Conservation (phyloP, 2,888 invertebrate species). For the Melolontha melolontha region DNA sequence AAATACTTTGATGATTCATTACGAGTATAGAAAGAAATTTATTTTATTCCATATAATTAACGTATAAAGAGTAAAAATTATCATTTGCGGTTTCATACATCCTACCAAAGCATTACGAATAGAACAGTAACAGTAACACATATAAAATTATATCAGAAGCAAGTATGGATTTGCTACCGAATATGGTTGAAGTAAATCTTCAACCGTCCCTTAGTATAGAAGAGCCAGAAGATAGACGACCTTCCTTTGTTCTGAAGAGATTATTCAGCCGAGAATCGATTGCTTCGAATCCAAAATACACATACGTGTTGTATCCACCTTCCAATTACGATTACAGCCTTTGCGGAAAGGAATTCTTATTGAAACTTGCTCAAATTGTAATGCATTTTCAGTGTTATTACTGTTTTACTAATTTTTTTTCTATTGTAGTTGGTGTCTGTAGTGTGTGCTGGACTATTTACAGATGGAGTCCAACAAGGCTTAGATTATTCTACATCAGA, state of each 20-base stretch:
- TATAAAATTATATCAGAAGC: too few species aligned
- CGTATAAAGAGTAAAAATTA: too few species aligned
- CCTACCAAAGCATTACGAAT: too few species aligned
- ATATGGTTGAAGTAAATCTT: slow-evolving; percentile 1
- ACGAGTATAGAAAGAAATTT: too few species aligned
- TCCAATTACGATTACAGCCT: slow-evolving; percentile 48
- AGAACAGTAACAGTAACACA: too few species aligned
- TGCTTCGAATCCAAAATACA: slow-evolving; percentile 44
- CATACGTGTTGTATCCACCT: slow-evolving; percentile 43
- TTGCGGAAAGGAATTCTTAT: slow-evolving; percentile 51
- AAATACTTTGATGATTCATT: too few species aligned
- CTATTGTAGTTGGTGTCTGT: slow-evolving; percentile 53
- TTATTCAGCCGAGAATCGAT: slow-evolving; percentile 53
- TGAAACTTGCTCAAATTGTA: slow-evolving; percentile 55
- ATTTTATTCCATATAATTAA: too few species aligned
- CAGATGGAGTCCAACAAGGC: slow-evolving; percentile 48
- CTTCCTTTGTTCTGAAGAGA: slow-evolving; percentile 15
- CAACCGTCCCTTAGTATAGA: neutral
- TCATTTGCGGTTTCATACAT: too few species aligned
- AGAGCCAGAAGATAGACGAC: neutral
- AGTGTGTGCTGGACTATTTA: slow-evolving; percentile 54
- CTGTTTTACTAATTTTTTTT: slow-evolving; percentile 5
- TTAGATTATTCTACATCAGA: slow-evolving; percentile 53
- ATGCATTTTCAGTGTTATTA: slow-evolving; percentile 23
- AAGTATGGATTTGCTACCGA: too few species aligned